Percentiles rank a stretch among this genome's conserved stretches.
These are phyloP conservation scores for Platichthys flesus DNA, from an alignment of 2,113 vertebrate species.

Conservation along the genomic window DNA sequence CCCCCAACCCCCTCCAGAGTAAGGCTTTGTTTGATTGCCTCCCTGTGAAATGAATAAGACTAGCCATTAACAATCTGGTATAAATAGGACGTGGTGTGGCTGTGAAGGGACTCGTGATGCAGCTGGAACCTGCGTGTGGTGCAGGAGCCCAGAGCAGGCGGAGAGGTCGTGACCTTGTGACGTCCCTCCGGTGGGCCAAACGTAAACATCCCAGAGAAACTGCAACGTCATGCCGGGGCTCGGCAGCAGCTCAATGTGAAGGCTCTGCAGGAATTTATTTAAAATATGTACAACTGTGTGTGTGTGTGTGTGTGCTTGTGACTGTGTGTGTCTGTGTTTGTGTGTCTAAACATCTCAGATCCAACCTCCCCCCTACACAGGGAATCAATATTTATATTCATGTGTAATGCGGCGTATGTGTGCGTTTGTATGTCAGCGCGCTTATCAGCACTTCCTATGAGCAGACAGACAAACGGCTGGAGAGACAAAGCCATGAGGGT, in stretches of 20 bases:
- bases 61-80: constrained; percentile 62
- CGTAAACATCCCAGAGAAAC: constrained; percentile 39
- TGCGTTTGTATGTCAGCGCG: constrained; percentile 12
- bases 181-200: constrained; percentile 23
- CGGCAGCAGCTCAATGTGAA: neutral
- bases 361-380: neutral
- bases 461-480: constrained; percentile 45
- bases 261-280: neutral
- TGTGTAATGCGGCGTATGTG: constrained; percentile 1
- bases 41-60: constrained; percentile 70
- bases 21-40: constrained; percentile 66
- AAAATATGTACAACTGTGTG: neutral
- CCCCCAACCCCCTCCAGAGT: constrained; percentile 37
- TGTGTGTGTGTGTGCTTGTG: neutral
- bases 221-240: constrained; percentile 51
- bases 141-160: constrained; percentile 15
- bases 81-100: constrained; percentile 45
- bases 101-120: constrained; percentile 34
- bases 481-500: constrained; percentile 34
- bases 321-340: neutral
- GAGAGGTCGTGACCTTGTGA: constrained; percentile 48
- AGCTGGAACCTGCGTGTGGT: constrained; percentile 38
- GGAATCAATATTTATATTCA: constrained; percentile 20
- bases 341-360: constrained; percentile 3
- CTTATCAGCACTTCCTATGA: constrained; percentile 3